Conservation (phyloP, 92 coral and sea anemone species). For the Phenganax marumi region DNA sequence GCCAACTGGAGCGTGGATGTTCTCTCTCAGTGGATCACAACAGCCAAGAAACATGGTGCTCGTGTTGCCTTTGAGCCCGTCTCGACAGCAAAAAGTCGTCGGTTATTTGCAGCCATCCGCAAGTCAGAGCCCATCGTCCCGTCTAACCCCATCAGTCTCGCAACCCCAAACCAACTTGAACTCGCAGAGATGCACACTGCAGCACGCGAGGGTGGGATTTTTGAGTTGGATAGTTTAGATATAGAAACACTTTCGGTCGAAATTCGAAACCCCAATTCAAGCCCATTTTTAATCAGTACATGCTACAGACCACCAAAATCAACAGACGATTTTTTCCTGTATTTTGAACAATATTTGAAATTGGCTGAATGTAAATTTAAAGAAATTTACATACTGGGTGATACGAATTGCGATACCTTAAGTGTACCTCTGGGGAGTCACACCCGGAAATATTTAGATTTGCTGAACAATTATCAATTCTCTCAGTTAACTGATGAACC, state of each 20-base stretch:
- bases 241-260: constrained; percentile 38
- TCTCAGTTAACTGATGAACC: constrained; percentile 45
- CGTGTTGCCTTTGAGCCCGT: too few relatives aligned
- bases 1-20: constrained; percentile 37
- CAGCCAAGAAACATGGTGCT: too few relatives aligned
- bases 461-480: constrained; percentile 31
- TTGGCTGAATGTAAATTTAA: constrained; percentile 37
- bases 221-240: constrained; percentile 34
- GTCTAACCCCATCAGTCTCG: too few relatives aligned
- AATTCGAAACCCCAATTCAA: constrained; percentile 41
- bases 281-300: constrained; percentile 44
- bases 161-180: too few relatives aligned
- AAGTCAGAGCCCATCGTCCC: too few relatives aligned
- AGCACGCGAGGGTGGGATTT: too few relatives aligned
- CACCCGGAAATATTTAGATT: constrained; percentile 2
- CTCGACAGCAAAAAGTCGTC: too few relatives aligned
- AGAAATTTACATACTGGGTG: constrained; percentile 45
- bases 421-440: neutral
- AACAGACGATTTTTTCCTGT: constrained; percentile 33
- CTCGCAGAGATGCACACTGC: too few relatives aligned
- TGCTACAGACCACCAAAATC: constrained; percentile 50
- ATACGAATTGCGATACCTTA: constrained; percentile 23
- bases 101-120: too few relatives aligned
- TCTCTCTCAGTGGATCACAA: too few relatives aligned
- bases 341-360: constrained; percentile 40